Evolutionary conservation across 2,888 invertebrate genomes (phyloP).

Genomic region (Hermaeophaga mercurialis): DNA sequence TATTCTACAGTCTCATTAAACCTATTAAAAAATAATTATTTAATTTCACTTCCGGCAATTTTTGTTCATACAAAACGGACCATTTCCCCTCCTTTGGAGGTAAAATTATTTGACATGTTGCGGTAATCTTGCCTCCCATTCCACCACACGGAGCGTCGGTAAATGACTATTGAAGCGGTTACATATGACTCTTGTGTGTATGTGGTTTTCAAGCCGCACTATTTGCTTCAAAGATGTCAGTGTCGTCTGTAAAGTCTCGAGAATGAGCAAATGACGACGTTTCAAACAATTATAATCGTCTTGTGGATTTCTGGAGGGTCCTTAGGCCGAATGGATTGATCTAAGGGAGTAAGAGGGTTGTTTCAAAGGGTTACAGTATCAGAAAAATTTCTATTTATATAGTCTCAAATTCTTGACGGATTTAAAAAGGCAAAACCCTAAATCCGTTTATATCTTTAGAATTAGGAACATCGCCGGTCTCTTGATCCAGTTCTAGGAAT

Average conservation of each 20-base stretch:
- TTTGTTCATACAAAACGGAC: too few relatives aligned
- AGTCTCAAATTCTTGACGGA: too few relatives aligned
- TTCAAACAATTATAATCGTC: constrained; percentile 13
- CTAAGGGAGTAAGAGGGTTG: too few relatives aligned
- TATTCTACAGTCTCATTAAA: too few relatives aligned
- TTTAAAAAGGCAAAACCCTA: too few relatives aligned
- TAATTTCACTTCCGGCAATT: too few relatives aligned
- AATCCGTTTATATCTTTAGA: too few relatives aligned
- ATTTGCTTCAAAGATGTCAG: constrained; percentile 31
- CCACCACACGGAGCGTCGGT: constrained; percentile 27
- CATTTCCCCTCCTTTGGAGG: constrained; percentile 16
- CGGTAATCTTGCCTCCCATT: constrained; percentile 36
- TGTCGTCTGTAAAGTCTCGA: constrained; percentile 11
- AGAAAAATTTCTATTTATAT: too few relatives aligned
- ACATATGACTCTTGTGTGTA: constrained; percentile 38
- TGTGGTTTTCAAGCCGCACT: constrained; percentile 30
- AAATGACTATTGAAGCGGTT: constrained; percentile 41
- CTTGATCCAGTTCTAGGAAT: constrained; percentile 25
- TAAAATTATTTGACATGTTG: constrained; percentile 39
- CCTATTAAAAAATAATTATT: too few relatives aligned
- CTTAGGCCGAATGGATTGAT: constrained; percentile 13
- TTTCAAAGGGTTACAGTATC: too few relatives aligned
- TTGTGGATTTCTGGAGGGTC: constrained; percentile 16
- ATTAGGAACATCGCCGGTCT: too few relatives aligned
- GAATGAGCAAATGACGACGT: constrained; percentile 28